Percentiles rank a stretch among this genome's conserved stretches.
phyloP scores from a whole-genome alignment of 2,888 invertebrate genomes.

The Auanema sp. region DNA sequence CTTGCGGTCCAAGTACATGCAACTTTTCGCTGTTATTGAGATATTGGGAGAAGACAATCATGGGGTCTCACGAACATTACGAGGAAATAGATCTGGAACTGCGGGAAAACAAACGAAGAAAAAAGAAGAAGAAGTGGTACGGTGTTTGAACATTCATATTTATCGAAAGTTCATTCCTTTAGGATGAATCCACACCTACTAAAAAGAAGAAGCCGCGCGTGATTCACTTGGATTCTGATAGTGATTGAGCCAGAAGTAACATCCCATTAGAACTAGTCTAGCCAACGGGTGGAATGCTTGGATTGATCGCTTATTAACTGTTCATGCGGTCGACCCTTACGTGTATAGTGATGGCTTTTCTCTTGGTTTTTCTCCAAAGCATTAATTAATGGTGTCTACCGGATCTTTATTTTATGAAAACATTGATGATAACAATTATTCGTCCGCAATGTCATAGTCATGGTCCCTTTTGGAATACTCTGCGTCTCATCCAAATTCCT shows the following conservation, averaged over 20 bases:
- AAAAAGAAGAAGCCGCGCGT: conserved; percentile 19
- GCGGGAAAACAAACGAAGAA: conserved; percentile 6
- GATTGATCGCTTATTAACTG: no score
- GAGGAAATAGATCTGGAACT: conserved; percentile 28
- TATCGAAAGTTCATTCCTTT: neutral
- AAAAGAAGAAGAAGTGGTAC: conserved; percentile 13
- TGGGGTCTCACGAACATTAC: conserved; percentile 26
- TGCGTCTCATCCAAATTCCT: no score
- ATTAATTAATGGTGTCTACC: no score
- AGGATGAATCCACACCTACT: neutral
- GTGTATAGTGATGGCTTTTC: no score
- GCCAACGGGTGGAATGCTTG: no score
- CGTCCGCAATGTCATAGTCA: no score
- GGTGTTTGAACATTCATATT: neutral
- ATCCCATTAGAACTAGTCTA: no score
- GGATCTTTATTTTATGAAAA: no score
- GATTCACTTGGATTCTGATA: conserved; percentile 22
- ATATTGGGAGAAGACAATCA: conserved; percentile 27
- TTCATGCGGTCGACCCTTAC: no score
- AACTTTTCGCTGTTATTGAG: conserved; percentile 40
- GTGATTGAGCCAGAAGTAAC: conserved; percentile 9
- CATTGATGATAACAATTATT: no score
- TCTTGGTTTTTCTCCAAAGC: no score
- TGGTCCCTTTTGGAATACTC: no score
- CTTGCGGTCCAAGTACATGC: conserved; percentile 31